phyloP scores from a whole-genome alignment of 2,888 invertebrate genomes.

The Octonoba sinensis region DNA sequence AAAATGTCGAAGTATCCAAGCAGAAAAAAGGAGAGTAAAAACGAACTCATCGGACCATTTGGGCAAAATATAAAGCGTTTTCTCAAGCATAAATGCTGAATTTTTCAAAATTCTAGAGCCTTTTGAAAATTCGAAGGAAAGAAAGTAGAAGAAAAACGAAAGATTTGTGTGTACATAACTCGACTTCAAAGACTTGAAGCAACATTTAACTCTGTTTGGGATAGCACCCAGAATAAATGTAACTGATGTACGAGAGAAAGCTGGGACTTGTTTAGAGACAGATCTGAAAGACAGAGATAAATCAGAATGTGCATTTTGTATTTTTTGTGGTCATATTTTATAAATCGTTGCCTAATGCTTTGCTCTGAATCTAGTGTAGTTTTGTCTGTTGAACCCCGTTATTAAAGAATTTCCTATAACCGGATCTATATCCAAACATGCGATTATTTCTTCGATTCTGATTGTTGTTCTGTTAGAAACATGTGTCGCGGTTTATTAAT shows the following conservation, averaged over 20 bases:
- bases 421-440: too few species aligned
- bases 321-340: too few species aligned
- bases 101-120: slow-evolving; percentile 54
- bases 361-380: too few species aligned
- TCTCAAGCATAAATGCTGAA: slow-evolving; percentile 52
- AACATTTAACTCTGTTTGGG: slow-evolving; percentile 13
- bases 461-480: too few species aligned
- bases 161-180: slow-evolving; percentile 60
- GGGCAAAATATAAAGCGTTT: slow-evolving; percentile 59
- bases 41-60: slow-evolving; percentile 55
- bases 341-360: too few species aligned
- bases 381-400: too few species aligned
- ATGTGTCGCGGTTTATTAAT: too few species aligned
- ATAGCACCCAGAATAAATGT: slow-evolving; percentile 25
- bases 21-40: slow-evolving; percentile 40
- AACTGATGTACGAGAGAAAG: slow-evolving; percentile 25
- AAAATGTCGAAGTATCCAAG: background rate
- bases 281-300: too few species aligned
- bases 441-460: too few species aligned
- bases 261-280: too few species aligned
- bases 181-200: slow-evolving; percentile 36
- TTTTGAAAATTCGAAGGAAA: slow-evolving; percentile 48
- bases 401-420: too few species aligned
- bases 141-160: slow-evolving; percentile 16
- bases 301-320: too few species aligned